Conservation (phyloP, 2,888 invertebrate species). For the Hirtodrosophila histrioides region DNA sequence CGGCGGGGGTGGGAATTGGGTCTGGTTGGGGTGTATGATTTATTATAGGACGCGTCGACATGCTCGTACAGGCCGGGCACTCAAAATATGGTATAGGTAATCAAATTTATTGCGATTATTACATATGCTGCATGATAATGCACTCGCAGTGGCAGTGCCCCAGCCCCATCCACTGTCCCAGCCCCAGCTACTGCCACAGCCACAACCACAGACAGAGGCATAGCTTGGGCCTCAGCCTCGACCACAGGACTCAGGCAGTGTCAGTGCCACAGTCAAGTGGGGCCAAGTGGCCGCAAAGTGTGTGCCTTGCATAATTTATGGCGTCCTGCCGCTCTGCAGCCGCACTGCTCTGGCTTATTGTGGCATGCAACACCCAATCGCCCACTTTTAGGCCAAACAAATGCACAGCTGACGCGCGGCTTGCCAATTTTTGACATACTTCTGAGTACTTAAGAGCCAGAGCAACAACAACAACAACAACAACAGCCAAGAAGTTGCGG, state of each 20-base stretch:
- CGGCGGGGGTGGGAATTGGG: no score
- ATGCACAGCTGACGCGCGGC: conserved; percentile 45
- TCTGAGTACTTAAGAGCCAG: conserved; percentile 11
- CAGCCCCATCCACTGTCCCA: conserved; percentile 6
- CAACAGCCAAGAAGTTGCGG: no score
- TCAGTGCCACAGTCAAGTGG: conserved; percentile 35
- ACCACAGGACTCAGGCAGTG: conserved; percentile 9
- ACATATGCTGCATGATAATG: conserved; percentile 61
- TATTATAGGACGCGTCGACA: neutral
- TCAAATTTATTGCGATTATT: conserved; percentile 57
- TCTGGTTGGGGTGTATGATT: neutral
- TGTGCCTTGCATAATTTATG: conserved; percentile 57
- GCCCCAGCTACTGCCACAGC: conserved; percentile 3
- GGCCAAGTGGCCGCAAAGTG: conserved; percentile 46
- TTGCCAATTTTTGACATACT: conserved; percentile 40
- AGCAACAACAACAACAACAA: neutral
- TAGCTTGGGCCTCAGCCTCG: neutral
- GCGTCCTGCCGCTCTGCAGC: conserved; percentile 18
- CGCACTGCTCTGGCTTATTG: conserved; percentile 6
- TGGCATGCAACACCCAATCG: neutral
- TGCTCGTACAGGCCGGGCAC: neutral
- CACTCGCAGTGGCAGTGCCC: conserved; percentile 29
- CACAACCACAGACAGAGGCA: conserved; percentile 7
- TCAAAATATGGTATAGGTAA: conserved; percentile 42
- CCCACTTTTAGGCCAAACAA: conserved; percentile 35